Conservation (phyloP, 2,113 vertebrate genomes). For the Melanocharis versteri region DNA sequence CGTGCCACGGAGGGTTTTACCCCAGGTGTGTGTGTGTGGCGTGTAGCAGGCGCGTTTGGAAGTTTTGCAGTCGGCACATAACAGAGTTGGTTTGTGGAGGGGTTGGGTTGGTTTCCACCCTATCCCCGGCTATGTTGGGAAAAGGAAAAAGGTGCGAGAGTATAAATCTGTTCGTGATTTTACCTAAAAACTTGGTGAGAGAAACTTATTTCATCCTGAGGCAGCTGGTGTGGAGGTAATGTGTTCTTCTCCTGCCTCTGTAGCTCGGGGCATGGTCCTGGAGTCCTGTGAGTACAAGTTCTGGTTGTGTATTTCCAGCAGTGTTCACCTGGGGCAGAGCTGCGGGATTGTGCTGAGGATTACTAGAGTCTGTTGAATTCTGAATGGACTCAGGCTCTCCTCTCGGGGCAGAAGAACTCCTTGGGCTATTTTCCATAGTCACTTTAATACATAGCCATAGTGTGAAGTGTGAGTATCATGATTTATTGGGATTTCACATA, state of each 20-base stretch:
- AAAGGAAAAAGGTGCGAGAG: not conserved
- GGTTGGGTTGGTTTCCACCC: not conserved
- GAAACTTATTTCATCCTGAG: not conserved
- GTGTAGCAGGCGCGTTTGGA: not conserved
- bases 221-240: accelerated
- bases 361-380: not conserved
- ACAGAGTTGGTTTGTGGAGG: not conserved
- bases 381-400: not conserved
- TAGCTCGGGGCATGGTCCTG: not conserved
- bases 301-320: not conserved
- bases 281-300: not conserved
- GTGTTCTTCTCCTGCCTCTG: not conserved
- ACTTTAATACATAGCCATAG: not conserved
- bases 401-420: not conserved
- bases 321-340: not conserved
- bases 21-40: not conserved
- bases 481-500: not conserved
- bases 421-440: not conserved
- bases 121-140: accelerated
- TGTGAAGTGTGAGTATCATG: not conserved
- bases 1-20: accelerated
- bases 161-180: not conserved
- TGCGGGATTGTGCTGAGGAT: not conserved
- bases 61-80: not conserved
- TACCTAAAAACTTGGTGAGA: not conserved